A percentile compares a stretch with the other conserved stretches of the same genome.
These are phyloP conservation scores for Phallusia fumigata DNA, from an alignment of 23 tunicate genomes.

Conservation along the genomic window DNA sequence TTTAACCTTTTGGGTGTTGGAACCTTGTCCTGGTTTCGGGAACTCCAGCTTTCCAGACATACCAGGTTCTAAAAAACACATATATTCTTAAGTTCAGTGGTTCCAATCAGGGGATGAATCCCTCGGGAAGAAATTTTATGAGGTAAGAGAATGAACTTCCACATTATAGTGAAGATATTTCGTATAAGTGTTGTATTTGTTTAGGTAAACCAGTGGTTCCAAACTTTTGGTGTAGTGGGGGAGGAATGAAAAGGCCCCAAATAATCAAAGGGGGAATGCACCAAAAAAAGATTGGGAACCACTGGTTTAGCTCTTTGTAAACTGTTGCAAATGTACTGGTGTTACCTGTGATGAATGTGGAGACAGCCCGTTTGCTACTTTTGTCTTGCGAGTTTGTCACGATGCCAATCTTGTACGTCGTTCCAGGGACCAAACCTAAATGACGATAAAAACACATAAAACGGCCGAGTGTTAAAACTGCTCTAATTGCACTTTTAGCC, in stretches of 20 bases:
- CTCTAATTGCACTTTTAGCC: background rate
- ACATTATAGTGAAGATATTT: too few relatives aligned
- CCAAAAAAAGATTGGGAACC: too few relatives aligned
- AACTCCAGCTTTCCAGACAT: slow-evolving; percentile 54
- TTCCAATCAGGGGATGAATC: too few relatives aligned
- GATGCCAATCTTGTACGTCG: slow-evolving; percentile 77
- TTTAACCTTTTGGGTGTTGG: slow-evolving; percentile 30
- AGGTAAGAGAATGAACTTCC: too few relatives aligned
- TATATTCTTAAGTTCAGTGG: too few relatives aligned
- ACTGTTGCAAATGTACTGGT: too few relatives aligned
- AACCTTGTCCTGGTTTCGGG: slow-evolving; percentile 26
- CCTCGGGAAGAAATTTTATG: too few relatives aligned
- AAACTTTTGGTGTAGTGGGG: too few relatives aligned
- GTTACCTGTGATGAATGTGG: slow-evolving; percentile 64
- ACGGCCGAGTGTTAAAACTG: background rate
- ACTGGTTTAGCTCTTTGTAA: too few relatives aligned
- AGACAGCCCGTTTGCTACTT: slow-evolving; percentile 63
- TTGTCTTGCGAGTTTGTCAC: slow-evolving; percentile 81
- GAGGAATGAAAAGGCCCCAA: background rate
- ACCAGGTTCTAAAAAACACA: slow-evolving; percentile 57
- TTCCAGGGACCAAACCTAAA: slow-evolving; percentile 74
- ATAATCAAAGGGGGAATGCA: too few relatives aligned
- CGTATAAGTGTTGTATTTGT: too few relatives aligned
- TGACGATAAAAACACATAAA: background rate
- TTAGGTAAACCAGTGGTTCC: too few relatives aligned